Evolutionary conservation across 1,140 invertebrate species (phyloP).

Genomic region (Sipha flava): DNA sequence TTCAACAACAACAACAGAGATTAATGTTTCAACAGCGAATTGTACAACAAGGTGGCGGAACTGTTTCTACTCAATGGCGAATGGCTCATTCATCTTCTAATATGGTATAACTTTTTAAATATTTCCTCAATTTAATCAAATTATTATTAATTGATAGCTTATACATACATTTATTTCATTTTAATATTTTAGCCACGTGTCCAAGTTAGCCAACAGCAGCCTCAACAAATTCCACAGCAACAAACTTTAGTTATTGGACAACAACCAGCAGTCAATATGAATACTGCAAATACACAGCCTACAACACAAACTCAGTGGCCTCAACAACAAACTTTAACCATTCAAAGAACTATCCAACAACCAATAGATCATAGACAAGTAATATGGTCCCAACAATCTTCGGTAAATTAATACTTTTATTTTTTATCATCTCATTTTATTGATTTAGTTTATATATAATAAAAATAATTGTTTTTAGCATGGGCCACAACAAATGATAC

Average conservation of each 20-base stretch:
- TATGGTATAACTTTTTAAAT: conserved; percentile 4
- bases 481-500: conserved; percentile 57
- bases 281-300: conserved; percentile 37
- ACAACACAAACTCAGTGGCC: conserved; percentile 42
- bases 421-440: not conserved
- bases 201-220: conserved; percentile 33
- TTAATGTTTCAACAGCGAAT: conserved; percentile 28
- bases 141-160: not conserved
- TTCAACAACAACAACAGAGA: conserved; percentile 35
- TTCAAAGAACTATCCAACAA: conserved; percentile 38
- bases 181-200: not conserved
- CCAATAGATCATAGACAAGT: conserved; percentile 37
- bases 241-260: conserved; percentile 26
- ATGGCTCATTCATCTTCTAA: conserved; percentile 19
- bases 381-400: conserved; percentile 18
- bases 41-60: conserved; percentile 33
- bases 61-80: conserved; percentile 28
- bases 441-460: not conserved
- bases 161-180: not conserved
- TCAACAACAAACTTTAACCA: conserved; percentile 39
- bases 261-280: conserved; percentile 32
- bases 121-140: not conserved
- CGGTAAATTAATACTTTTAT: conserved; percentile 3
- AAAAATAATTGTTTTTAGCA: not conserved
- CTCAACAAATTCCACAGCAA: conserved; percentile 33